Conservation (phyloP, 2,113 vertebrate species). For the Rhombomys opimus region DNA sequence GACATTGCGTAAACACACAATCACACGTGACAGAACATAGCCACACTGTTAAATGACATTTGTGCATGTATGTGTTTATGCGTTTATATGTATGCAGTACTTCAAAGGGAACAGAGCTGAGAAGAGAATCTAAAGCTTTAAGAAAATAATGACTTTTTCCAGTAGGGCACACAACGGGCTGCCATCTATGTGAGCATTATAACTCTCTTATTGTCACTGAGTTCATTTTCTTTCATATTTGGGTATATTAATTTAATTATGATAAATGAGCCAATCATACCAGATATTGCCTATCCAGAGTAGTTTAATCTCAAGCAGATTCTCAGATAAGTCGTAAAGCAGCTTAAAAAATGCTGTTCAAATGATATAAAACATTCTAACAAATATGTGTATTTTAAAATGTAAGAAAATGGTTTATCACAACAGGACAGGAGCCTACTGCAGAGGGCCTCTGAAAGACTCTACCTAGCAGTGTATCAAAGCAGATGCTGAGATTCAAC, state of each 20-base stretch:
- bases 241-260: background rate
- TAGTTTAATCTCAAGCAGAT: background rate
- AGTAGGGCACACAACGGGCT: background rate
- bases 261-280: slow-evolving; percentile 19
- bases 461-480: too few relatives aligned
- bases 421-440: too few relatives aligned
- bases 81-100: background rate
- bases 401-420: background rate
- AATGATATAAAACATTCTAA: background rate
- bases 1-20: background rate
- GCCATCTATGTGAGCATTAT: background rate
- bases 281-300: background rate
- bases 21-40: background rate
- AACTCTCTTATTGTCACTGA: background rate
- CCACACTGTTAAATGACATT: background rate
- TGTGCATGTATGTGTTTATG: background rate
- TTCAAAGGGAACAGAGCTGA: background rate
- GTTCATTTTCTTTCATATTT: slow-evolving; percentile 40
- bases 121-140: background rate
- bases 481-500: too few relatives aligned
- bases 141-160: background rate
- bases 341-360: background rate
- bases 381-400: background rate
- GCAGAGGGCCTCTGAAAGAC: too few relatives aligned
- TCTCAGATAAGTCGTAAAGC: background rate